A percentile compares a stretch with the other conserved stretches of the same genome.
Conservation (phyloP, 2,888 invertebrate genomes). For the Limnephilus marmoratus region DNA sequence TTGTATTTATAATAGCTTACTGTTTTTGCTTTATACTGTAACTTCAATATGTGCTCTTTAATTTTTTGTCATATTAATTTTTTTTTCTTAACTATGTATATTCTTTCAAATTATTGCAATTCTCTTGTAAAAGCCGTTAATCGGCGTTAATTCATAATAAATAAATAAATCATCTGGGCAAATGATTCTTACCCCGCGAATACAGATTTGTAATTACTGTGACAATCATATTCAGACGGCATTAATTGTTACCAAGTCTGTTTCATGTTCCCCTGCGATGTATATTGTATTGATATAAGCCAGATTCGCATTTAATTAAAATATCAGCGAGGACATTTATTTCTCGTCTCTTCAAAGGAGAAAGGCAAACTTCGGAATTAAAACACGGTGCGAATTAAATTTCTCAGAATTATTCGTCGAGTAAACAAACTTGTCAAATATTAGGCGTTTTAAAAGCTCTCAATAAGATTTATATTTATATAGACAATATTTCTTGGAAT, state of each 20-base stretch:
- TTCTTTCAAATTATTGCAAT: too few relatives aligned
- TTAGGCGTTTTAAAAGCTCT: not conserved
- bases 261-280: not conserved
- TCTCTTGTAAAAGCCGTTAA: too few relatives aligned
- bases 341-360: not conserved
- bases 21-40: too few relatives aligned
- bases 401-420: not conserved
- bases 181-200: not conserved
- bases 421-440: slow-evolving; percentile 23
- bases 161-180: too few relatives aligned
- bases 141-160: too few relatives aligned
- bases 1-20: too few relatives aligned
- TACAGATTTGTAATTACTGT: not conserved
- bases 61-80: too few relatives aligned
- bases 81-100: too few relatives aligned
- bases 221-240: not conserved
- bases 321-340: not conserved
- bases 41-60: too few relatives aligned
- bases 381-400: slow-evolving; percentile 25
- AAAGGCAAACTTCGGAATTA: not conserved
- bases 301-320: slow-evolving; percentile 2
- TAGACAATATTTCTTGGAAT: not conserved
- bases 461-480: not conserved
- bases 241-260: not conserved
- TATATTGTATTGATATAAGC: slow-evolving; percentile 13